Evolutionary conservation across 2,113 vertebrate species (phyloP).

Genomic region (Loxodonta africana): DNA sequence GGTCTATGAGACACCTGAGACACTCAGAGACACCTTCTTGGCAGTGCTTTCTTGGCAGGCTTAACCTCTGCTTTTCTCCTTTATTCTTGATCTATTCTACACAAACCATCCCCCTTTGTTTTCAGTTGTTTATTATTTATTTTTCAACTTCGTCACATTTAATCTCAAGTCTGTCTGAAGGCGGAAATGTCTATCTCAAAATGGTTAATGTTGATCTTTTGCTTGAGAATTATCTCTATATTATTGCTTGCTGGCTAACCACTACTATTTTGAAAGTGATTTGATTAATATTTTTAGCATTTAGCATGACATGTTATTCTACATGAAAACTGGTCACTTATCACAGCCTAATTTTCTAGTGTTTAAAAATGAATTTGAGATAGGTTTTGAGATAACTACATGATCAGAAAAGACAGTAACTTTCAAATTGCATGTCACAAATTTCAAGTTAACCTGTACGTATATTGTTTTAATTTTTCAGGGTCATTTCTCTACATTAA

Average conservation of each 20-base stretch:
- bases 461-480: not conserved
- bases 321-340: not conserved
- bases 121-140: not conserved
- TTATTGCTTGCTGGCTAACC: not conserved
- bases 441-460: not conserved
- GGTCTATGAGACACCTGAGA: not conserved
- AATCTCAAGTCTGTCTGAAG: not conserved
- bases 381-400: not conserved
- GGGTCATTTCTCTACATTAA: not conserved
- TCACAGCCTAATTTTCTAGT: not conserved
- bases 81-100: not conserved
- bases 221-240: not conserved
- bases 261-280: not conserved
- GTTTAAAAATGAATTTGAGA: conserved; percentile 30
- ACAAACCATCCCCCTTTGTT: not conserved
- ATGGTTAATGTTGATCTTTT: not conserved
- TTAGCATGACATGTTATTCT: not conserved
- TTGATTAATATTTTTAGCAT: conserved; percentile 16
- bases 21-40: not conserved
- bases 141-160: not conserved
- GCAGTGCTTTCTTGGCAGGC: not conserved
- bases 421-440: not conserved
- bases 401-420: conserved; percentile 22
- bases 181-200: not conserved
- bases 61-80: not conserved